Evolutionary conservation across 2,113 vertebrate species (phyloP).

Genomic region (Bufo bufo): DNA sequence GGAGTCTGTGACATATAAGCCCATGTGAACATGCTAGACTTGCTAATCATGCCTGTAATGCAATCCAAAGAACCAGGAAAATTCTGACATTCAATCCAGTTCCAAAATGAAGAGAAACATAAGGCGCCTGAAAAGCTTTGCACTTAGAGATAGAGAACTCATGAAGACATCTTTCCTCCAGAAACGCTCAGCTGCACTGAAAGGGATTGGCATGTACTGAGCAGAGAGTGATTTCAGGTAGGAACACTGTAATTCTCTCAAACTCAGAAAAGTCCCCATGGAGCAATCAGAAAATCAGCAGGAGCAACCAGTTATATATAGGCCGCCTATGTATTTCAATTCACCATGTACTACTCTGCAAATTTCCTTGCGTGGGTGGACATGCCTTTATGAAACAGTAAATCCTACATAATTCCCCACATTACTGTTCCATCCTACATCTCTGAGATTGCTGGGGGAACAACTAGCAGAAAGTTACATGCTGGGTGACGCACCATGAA

Average conservation of each 20-base stretch:
- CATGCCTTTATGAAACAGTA: conserved; percentile 5
- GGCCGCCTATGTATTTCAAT: not conserved
- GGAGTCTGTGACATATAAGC: conserved; percentile 27
- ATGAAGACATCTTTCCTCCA: not conserved
- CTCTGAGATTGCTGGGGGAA: not conserved
- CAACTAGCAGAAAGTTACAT: not conserved
- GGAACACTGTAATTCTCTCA: conserved; percentile 29
- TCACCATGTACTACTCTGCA: conserved; percentile 15
- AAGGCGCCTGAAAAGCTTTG: not conserved
- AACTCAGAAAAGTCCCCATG: conserved; percentile 19
- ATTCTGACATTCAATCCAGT: conserved; percentile 31
- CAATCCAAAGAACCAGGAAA: conserved; percentile 26
- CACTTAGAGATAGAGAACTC: not conserved
- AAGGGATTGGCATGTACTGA: not conserved
- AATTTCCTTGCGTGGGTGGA: conserved; percentile 6
- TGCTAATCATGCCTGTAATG: conserved; percentile 29
- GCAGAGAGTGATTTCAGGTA: conserved; percentile 13
- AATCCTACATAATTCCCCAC: conserved; percentile 19
- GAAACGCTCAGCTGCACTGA: not conserved
- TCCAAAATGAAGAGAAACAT: not conserved
- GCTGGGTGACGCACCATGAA: not conserved
- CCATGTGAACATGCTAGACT: conserved; percentile 11
- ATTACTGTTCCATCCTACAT: not conserved
- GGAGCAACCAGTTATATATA: conserved; percentile 3
- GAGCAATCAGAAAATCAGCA: conserved; percentile 3